Evolutionary conservation across 2,797 vertebrate genomes (phyloP), one percentile per base, ranked within the genome.

Genomic region (Ctenochaetus hawaiiensis): DNA sequence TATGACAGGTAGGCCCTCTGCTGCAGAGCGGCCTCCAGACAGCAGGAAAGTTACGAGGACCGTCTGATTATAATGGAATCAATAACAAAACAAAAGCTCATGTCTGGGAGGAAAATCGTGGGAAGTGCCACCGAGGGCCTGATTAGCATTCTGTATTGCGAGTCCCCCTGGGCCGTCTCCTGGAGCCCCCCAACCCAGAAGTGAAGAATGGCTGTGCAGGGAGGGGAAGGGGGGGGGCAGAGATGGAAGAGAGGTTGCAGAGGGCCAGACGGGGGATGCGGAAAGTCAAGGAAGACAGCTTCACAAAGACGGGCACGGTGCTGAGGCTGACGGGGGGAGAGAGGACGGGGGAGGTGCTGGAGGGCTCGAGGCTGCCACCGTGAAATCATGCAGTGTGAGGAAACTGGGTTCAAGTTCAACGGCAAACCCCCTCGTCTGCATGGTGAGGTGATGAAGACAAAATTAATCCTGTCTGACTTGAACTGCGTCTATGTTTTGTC

Each of bases 91-190:
- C 93, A 94, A 94, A 93, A 90, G 93, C 87, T 86, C 77, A 67
- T 82, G 92, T 93, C 93, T 92, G 92, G 89, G 88, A 89, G 89
- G 87, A 87, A 91, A 93, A 88, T 92, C 92, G 93, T 94, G 94
- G 94, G 93, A 95, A 93, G 91, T 93, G 90, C 77, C 78, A 64
- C 84, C 48, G 47, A 83, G 87, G 78, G 80, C 86, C 90, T 90
- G 89, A 94, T 95, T 95, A 94, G 90, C 92, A 94, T 94, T 93
- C 93, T 89, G 91, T 85, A 89, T 83, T 88, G 89, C 86, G 23
- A 81, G 84, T 87, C 90, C 81, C 89, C 47, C 70, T 77, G 81
- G 92, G 89, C 89, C 48, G 91, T 90, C 92, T 87, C 90, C 81
- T 47, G 77, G 89, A 89, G 74, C 87, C 90, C 90, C 89, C 80